Percentiles rank a stretch among this genome's conserved stretches.
Evolutionary conservation across 1,140 invertebrate species (phyloP).

Genomic region (Brachionus rubens): DNA sequence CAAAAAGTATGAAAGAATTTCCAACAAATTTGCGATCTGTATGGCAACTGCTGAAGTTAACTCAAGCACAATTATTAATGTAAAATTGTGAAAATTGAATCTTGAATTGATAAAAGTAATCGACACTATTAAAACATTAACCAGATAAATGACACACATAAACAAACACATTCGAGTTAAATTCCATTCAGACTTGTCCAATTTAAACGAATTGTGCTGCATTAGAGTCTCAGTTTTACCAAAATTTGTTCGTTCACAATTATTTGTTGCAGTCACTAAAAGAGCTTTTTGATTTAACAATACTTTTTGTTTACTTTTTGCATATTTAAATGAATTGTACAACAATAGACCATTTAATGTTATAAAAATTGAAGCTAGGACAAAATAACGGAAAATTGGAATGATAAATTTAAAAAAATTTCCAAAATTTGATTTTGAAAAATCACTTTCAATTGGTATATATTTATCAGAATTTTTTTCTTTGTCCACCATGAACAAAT

Average conservation of each 20-base stretch:
- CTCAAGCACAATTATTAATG: neutral
- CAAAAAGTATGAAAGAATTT: slow-evolving; percentile 25
- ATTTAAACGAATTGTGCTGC: neutral
- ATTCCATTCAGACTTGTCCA: slow-evolving; percentile 26
- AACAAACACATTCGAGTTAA: slow-evolving; percentile 24
- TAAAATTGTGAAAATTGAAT: slow-evolving; percentile 8
- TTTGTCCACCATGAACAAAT: slow-evolving; percentile 4
- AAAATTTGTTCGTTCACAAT: too few species aligned
- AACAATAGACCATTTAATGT: neutral
- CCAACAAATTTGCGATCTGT: neutral
- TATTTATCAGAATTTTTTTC: neutral
- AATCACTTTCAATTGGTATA: neutral
- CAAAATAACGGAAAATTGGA: neutral
- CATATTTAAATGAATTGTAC: neutral
- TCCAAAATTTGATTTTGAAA: neutral
- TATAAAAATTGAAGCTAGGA: neutral
- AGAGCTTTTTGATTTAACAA: neutral
- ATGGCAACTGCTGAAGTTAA: neutral
- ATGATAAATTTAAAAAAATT: neutral
- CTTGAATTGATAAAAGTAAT: slow-evolving; percentile 13
- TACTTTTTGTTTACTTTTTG: neutral
- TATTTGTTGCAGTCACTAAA: neutral
- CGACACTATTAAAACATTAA: neutral
- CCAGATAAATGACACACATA: slow-evolving; percentile 4
- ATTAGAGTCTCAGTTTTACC: neutral